Percentiles rank a stretch among this genome's conserved stretches.
phyloP scores from a whole-genome alignment of 2,113 vertebrate genomes.

The Isichthys henryi region DNA sequence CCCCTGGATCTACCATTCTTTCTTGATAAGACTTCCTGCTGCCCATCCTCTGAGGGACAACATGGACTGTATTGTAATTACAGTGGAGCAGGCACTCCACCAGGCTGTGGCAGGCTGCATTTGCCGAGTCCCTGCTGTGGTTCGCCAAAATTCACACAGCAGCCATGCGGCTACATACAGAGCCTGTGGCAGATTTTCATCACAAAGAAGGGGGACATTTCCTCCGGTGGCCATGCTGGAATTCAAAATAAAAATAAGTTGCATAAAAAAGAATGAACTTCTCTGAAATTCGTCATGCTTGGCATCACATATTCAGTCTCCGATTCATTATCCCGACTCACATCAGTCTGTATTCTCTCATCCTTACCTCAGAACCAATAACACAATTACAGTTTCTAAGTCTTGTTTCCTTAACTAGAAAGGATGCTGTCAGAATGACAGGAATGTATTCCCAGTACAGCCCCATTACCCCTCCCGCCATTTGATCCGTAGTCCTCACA shows the following conservation, averaged over 20 bases:
- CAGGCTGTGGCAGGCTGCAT: not conserved
- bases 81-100: not conserved
- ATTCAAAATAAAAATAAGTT: constrained; percentile 1
- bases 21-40: not conserved
- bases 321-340: not conserved
- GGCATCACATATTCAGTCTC: not conserved
- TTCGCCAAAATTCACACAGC: not conserved
- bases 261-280: not conserved
- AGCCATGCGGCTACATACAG: not conserved
- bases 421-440: not conserved
- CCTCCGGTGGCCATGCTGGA: not conserved
- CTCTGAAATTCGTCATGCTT: not conserved
- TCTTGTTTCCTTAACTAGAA: constrained; percentile 57
- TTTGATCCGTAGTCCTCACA: not conserved
- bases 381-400: constrained; percentile 29
- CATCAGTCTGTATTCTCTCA: not conserved
- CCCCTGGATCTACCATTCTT: not conserved
- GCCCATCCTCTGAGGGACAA: not conserved
- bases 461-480: not conserved
- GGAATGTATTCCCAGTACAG: not conserved
- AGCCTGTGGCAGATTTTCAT: not conserved
- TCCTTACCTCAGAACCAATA: constrained; percentile 46
- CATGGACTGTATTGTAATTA: not conserved
- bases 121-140: not conserved
- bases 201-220: not conserved